Evolutionary conservation across 2,797 vertebrate genomes (phyloP), one percentile per base, ranked within the genome.

Genomic region (Manis crassicaudata): DNA sequence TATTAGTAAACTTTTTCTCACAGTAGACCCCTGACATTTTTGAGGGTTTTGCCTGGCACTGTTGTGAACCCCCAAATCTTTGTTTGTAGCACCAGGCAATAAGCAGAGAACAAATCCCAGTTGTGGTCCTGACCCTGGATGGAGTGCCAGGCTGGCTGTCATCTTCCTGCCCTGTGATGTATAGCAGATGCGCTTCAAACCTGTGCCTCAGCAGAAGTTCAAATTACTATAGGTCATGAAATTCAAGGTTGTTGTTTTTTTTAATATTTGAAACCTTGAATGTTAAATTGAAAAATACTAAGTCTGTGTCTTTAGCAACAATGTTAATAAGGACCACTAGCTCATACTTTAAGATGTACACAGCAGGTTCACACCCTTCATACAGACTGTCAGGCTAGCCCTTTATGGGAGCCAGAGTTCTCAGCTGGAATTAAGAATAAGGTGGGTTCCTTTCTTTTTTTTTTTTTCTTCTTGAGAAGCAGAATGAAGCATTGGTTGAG

Each of bases 211-310:
- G 40, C 12, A 52, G 76, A 83, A 89, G 70, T 35, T 81, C 72
- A 43, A 18, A 54, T 87, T 52, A 67, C 60, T 95, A 3, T 10
- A 88, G 20, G 23, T 85, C 63, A 25, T 43, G 17, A 68, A 63
- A 80, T 62, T 18, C 54, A 50, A 80, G 29, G 11, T 46, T 46
- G 21, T 77, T 54, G 7, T 81, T 86, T 92, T 86, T 92, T 84
- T 91, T 56, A 84, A 92, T 76, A 52, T 63, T 85, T 83, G 82
- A 96, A 94, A 95, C 4, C 43, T 52, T 63, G 21, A 81, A 9
- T 72, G 17, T 37, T 43, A 68, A 92, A 40, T 37, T 88, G 62
- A 70, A 87, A 87, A 91, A 75, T 23, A 79, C 5, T 40, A 90
- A 58, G 4, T 89, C 29, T n/a, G 2, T 43, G 23, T 92, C 60